Evolutionary conservation across 2,888 invertebrate species (phyloP), one percentile per base, ranked within the genome.

Genomic region (Acleris emargana): DNA sequence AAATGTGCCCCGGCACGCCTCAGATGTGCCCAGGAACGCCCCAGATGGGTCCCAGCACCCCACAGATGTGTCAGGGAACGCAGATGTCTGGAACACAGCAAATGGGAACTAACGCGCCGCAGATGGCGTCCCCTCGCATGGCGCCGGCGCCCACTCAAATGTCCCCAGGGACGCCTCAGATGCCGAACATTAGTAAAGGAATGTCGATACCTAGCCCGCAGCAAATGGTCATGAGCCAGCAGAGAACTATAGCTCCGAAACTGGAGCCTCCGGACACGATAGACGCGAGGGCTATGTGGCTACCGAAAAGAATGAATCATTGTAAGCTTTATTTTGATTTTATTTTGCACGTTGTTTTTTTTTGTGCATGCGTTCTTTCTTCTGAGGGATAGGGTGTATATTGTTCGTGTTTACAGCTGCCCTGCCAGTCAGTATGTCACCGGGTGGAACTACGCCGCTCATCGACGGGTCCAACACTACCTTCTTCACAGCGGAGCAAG

Each of bases 271-370:
- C 93, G 51, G 94, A 94, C 73, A 92, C 93, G 53, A 89, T 92
- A 88, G 94, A 94, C 75, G 93, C 94, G 62, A 87, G 94, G 71
- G 88, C 93, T 68, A 94, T 94, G 88, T 95, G 94, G 95, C 91
- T 94, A 84, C 94, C 94, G 71, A 93, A 94, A 84, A 86, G 94
- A 91, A 94, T 94, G 91, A 94, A 94, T 79, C 94, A 94, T 93
- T 92, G 94, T 94, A 94, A 94, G 94, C 93, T 92, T 92, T 81
- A 64, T 79, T 80, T 68, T 58, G n/a, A 22, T 78, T 80, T 81
- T 78, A 74, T 76, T 77, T 79, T 76, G 77, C 76, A 78, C 74
- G 62, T 67, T 68, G 42, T 52, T 67, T 68, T 58, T 69, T 64
- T 68, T 59, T 54, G 43, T 67, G 62, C 43, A 51, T 52, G 61